Conservation (phyloP, 1,140 invertebrate species). For the Rhyacophila brunnea region DNA sequence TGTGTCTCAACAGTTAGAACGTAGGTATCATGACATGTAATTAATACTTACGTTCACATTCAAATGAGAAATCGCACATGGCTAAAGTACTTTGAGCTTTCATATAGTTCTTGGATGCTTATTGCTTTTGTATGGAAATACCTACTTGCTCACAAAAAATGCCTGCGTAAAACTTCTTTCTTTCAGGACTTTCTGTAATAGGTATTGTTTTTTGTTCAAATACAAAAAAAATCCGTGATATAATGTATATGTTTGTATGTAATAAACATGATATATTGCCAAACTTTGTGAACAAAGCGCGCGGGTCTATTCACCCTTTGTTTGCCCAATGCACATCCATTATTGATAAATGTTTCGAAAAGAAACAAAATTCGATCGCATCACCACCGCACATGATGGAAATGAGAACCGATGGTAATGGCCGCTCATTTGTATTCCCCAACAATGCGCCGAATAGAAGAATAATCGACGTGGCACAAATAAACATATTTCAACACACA, state of each 20-base stretch:
- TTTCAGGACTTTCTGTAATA: too few species aligned
- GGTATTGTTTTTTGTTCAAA: too few species aligned
- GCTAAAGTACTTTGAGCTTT: too few species aligned
- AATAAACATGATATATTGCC: constrained; percentile 7
- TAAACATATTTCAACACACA: constrained; percentile 24
- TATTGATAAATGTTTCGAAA: constrained; percentile 24
- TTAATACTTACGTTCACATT: too few species aligned
- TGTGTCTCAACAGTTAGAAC: too few species aligned
- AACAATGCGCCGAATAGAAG: constrained; percentile 21
- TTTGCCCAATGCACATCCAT: constrained; percentile 7
- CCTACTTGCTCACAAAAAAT: too few species aligned
- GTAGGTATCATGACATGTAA: too few species aligned
- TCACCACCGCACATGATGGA: constrained; percentile 22
- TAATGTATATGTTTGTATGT: constrained; percentile 1
- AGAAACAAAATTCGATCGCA: constrained; percentile 11
- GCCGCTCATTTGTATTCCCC: constrained; percentile 24
- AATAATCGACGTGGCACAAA: constrained; percentile 34
- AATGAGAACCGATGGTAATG: constrained; percentile 28
- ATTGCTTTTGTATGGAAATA: too few species aligned
- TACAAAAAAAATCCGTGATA: too few species aligned
- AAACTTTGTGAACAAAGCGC: constrained; percentile 9
- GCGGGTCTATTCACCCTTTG: constrained; percentile 17
- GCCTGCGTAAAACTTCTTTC: too few species aligned
- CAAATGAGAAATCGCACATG: too few species aligned
- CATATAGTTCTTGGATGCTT: too few species aligned